These are phyloP conservation scores for Drosophila barbarae DNA, from an alignment of 2,888 invertebrate species.

Conservation along the genomic window DNA sequence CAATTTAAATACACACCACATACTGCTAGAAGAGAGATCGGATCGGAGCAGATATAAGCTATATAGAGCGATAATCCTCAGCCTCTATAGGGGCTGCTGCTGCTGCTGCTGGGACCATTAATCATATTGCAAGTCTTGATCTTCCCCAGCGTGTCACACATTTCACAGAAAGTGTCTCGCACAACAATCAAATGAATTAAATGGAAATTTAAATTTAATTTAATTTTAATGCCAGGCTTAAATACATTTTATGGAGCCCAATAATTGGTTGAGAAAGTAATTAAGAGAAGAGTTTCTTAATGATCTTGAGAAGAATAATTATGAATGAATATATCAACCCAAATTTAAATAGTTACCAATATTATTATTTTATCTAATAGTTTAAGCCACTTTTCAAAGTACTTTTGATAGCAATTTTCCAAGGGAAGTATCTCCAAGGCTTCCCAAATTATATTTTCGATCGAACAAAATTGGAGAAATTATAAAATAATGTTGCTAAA, in stretches of 20 bases:
- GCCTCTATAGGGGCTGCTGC: not conserved
- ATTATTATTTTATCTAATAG: too few species aligned
- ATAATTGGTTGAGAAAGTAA: not conserved
- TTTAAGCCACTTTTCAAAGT: too few species aligned
- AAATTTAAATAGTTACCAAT: not conserved
- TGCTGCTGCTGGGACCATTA: conserved; percentile 3
- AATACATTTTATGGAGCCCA: not conserved
- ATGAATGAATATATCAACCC: too few species aligned
- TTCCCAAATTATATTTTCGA: not conserved
- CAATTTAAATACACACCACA: conserved; percentile 54
- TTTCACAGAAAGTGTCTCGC: conserved; percentile 19
- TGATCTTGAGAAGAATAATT: not conserved
- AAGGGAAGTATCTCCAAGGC: not conserved
- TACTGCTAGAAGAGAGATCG: conserved; percentile 15
- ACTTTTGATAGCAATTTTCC: too few species aligned
- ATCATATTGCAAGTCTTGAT: conserved; percentile 34
- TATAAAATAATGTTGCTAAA: not conserved
- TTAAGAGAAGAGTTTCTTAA: not conserved
- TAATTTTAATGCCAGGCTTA: not conserved
- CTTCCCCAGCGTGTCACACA: conserved; percentile 16
- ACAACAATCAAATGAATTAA: conserved; percentile 17
- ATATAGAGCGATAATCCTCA: conserved; percentile 24
- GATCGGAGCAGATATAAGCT: conserved; percentile 10
- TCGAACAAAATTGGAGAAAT: not conserved
- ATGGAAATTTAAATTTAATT: conserved; percentile 7